These are phyloP conservation scores for Eretmochelys imbricata DNA, from an alignment of 2,113 vertebrate genomes.

Conservation along the genomic window DNA sequence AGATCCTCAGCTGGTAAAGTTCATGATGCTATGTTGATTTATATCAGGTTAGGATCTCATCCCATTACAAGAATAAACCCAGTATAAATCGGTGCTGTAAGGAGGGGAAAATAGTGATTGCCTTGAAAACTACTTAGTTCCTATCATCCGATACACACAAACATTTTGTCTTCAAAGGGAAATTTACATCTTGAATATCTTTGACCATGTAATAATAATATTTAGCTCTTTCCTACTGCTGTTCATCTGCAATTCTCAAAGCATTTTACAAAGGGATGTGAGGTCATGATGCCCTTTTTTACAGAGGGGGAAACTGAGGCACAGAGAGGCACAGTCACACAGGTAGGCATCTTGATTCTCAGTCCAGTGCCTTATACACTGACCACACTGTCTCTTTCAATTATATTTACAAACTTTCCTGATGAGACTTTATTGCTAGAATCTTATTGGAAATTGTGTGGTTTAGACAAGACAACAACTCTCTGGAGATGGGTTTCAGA, in stretches of 20 bases:
- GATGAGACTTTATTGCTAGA: neutral
- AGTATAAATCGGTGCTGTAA: fast-evolving
- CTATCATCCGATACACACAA: too few species aligned
- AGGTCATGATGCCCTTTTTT: neutral
- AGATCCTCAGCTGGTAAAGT: neutral
- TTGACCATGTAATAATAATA: neutral
- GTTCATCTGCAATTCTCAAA: neutral
- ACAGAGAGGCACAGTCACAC: neutral
- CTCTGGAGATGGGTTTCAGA: too few species aligned
- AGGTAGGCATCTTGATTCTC: neutral
- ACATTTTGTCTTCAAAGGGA: neutral
- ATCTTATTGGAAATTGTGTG: neutral
- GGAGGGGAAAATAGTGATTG: neutral
- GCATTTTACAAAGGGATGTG: neutral
- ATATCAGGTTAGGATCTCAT: neutral
- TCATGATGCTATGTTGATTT: neutral
- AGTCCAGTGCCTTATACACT: neutral
- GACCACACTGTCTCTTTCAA: neutral
- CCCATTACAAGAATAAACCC: fast-evolving
- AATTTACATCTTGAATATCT: neutral
- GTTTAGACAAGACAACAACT: neutral
- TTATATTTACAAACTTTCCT: neutral
- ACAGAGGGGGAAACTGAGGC: neutral
- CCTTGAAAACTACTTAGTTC: neutral
- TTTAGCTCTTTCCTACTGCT: neutral